phyloP scores from a whole-genome alignment of 2,888 invertebrate genomes.

The Bugulina stolonifera region DNA sequence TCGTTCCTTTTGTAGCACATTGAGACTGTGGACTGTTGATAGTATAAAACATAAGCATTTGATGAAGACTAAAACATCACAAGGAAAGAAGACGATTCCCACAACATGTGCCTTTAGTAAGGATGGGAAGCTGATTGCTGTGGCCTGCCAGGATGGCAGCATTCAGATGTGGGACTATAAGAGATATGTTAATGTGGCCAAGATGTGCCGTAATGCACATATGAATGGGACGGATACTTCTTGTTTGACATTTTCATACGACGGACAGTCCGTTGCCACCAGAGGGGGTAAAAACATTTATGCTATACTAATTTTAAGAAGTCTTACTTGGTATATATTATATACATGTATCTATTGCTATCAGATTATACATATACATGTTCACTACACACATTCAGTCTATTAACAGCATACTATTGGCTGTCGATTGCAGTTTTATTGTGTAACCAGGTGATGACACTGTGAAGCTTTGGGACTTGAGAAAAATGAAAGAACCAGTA shows the following conservation, averaged over 20 bases:
- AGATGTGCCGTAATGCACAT: slow-evolving; percentile 63
- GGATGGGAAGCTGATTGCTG: slow-evolving; percentile 80
- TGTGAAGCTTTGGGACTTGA: slow-evolving; percentile 87
- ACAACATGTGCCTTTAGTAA: slow-evolving; percentile 75
- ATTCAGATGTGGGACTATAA: slow-evolving; percentile 96
- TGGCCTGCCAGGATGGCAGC: slow-evolving; percentile 89
- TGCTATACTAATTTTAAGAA: too few species aligned
- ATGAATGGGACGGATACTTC: slow-evolving; percentile 72
- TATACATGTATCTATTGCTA: too few species aligned
- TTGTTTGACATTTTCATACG: slow-evolving; percentile 79
- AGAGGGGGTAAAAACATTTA: slow-evolving; percentile 62
- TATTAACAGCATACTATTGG: too few species aligned
- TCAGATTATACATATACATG: too few species aligned
- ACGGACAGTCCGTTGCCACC: slow-evolving; percentile 71
- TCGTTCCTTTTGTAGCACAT: slow-evolving; percentile 58
- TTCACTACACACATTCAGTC: too few species aligned
- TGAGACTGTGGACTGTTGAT: slow-evolving; percentile 78
- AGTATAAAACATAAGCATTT: slow-evolving; percentile 69
- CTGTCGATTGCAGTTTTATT: too few species aligned
- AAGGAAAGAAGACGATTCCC: slow-evolving; percentile 78
- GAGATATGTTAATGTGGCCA: slow-evolving; percentile 76
- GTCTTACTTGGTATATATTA: too few species aligned
- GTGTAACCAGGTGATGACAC: slow-evolving; percentile 70
- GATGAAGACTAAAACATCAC: slow-evolving; percentile 66
- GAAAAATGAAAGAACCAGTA: slow-evolving; percentile 73